A percentile compares a stretch with the other conserved stretches of the same genome.
phyloP scores from a whole-genome alignment of 64 coral and sea anemone genomes.

The Astreopora myriophthalma region DNA sequence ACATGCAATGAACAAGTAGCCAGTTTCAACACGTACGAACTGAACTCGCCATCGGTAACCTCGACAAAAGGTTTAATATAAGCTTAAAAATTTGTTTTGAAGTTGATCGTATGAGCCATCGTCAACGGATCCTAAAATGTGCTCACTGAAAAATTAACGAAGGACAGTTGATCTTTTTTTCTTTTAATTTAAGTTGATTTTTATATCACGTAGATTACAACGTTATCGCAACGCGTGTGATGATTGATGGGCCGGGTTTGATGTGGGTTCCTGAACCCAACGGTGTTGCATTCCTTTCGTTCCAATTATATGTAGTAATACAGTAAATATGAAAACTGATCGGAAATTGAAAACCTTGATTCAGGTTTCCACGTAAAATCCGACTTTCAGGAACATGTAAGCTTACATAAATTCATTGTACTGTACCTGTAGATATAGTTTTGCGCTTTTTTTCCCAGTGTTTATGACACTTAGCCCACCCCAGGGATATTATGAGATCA shows the following conservation, averaged over 20 bases:
- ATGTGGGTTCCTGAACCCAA: neutral
- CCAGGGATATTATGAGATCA: no score
- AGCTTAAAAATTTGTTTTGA: neutral
- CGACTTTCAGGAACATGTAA: neutral
- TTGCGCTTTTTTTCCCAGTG: no score
- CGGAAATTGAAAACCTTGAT: no score
- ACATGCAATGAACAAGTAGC: no score
- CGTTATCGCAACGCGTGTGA: neutral
- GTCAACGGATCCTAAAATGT: neutral
- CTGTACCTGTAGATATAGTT: no score
- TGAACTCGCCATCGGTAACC: neutral
- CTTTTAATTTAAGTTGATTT: neutral
- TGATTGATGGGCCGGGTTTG: neutral
- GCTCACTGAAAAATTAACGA: neutral
- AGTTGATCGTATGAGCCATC: neutral
- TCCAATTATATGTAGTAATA: neutral
- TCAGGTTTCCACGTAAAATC: neutral
- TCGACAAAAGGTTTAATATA: neutral
- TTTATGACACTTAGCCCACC: no score
- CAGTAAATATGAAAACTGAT: neutral
- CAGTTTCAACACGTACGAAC: neutral
- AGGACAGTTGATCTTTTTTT: neutral
- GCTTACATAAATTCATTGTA: no score
- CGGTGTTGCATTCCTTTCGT: constrained; percentile 18
- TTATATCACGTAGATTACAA: neutral